phyloP scores from a whole-genome alignment of 2,113 vertebrate species.

The Hylia prasina region DNA sequence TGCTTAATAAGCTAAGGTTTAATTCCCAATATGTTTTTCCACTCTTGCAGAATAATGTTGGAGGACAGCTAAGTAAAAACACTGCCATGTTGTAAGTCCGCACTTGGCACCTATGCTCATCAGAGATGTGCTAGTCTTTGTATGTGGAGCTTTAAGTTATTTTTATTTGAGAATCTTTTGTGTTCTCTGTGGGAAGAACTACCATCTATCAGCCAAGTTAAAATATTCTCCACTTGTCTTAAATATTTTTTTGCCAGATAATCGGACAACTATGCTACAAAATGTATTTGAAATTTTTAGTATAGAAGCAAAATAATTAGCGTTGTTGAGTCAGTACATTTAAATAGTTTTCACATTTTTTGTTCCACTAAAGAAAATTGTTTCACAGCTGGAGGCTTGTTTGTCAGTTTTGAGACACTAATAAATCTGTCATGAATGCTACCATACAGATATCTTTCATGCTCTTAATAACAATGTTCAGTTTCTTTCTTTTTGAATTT shows the following conservation, averaged over 20 bases:
- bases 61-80: not conserved
- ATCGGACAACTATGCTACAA: not conserved
- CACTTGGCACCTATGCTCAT: not conserved
- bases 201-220: not conserved
- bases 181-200: not conserved
- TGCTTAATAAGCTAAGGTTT: not conserved
- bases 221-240: not conserved
- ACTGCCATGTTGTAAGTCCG: not conserved
- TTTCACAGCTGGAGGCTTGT: not conserved
- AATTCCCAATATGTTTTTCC: not conserved
- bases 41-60: not conserved
- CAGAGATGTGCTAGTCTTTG: not conserved
- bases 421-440: not conserved
- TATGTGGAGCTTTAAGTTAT: rapidly evolving
- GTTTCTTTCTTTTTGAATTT: not conserved
- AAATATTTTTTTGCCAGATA: not conserved
- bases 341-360: not conserved
- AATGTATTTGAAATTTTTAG: not conserved
- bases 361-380: not conserved
- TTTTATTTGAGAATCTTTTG: not conserved
- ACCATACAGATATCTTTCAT: not conserved
- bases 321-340: not conserved
- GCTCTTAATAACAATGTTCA: not conserved
- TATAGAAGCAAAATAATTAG: not conserved
- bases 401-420: not conserved